Evolutionary conservation across 2,888 invertebrate species (phyloP), one percentile per base, ranked within the genome.

Genomic region (Phania funesta): DNA sequence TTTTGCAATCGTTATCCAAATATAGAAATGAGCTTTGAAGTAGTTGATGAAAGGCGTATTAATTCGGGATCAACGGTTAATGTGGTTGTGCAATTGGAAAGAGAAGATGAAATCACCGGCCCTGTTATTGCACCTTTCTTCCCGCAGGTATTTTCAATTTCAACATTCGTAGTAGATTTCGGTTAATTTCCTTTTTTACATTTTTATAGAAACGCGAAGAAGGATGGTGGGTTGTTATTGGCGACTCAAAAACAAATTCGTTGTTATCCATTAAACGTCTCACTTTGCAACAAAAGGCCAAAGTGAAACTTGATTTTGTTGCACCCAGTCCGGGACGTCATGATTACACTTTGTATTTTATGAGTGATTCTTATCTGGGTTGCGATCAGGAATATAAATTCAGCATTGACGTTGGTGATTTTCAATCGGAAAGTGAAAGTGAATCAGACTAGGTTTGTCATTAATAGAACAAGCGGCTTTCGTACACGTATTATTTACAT

Each of bases 341-440:
- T 91, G 95, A 95, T 13, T 99, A 98, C 91, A 97, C 97, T 0
- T 92, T 99, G 65, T 99, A 98, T 92, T 99, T 97, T 92, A 99
- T 99, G 98, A 98, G 98, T 87, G 99, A 99, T 91, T 96, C 99
- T 0, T 99, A 99, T 91, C 94, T 99, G 88, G 99, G 99, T 8
- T 99, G 99, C 88, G 99, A 99, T 93, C 99, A 99, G 91, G 99
- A 99, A 92, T 99, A 99, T 92, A 96, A 96, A 91, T 97, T 99
- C 91, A 93, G 93, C 0, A 95, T 97, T 13, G 95, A 95, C 85
- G 96, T 98, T 6, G 95, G 94, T 0, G 96, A 95, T 87, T 94
- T 94, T 86, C 94, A 94, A 84, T 94, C 94, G 3, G 94, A 93
- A 75, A 94, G 92, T 48, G 91, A 90, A 83, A 91, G 91, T 84